Percentiles rank a stretch among this genome's conserved stretches.
These are phyloP conservation scores for Echeneis naucrates DNA, from an alignment of 2,797 vertebrate species.

Conservation along the genomic window DNA sequence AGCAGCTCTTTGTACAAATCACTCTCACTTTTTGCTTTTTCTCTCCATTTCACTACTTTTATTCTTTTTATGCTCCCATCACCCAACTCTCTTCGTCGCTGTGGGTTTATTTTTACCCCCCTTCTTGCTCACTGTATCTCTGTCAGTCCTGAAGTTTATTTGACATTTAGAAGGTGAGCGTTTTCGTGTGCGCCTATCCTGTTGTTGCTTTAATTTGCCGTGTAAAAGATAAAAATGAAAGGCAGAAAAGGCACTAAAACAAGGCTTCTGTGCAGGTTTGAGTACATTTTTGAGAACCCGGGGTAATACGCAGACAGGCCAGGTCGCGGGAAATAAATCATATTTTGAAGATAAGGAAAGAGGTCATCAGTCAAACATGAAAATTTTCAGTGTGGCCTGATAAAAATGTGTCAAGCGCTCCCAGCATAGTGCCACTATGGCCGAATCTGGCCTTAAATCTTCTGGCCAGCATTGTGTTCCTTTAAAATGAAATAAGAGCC, in stretches of 20 bases:
- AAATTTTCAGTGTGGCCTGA: background rate
- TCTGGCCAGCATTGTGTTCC: background rate
- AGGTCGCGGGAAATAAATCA: too few species aligned
- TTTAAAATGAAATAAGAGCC: background rate
- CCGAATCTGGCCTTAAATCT: background rate
- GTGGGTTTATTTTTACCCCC: conserved; percentile 23
- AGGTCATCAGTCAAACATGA: background rate
- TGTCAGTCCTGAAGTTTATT: conserved; percentile 22
- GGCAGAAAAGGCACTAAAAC: background rate
- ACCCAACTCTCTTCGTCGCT: conserved; percentile 5
- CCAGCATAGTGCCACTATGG: background rate
- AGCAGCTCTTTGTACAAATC: conserved; percentile 23
- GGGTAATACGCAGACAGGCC: too few species aligned
- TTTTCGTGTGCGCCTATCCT: background rate
- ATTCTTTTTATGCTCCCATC: conserved; percentile 25
- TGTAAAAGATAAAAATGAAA: background rate
- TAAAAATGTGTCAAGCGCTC: background rate
- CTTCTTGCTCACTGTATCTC: background rate
- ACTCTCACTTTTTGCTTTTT: conserved; percentile 3
- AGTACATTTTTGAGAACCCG: background rate
- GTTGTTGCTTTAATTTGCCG: background rate
- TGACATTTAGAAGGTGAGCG: conserved; percentile 1
- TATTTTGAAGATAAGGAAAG: background rate
- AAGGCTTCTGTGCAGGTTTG: background rate
- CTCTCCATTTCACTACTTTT: conserved; percentile 1